These are phyloP conservation scores for Dipus sagitta DNA, from an alignment of 2,797 vertebrate species.

Conservation along the genomic window DNA sequence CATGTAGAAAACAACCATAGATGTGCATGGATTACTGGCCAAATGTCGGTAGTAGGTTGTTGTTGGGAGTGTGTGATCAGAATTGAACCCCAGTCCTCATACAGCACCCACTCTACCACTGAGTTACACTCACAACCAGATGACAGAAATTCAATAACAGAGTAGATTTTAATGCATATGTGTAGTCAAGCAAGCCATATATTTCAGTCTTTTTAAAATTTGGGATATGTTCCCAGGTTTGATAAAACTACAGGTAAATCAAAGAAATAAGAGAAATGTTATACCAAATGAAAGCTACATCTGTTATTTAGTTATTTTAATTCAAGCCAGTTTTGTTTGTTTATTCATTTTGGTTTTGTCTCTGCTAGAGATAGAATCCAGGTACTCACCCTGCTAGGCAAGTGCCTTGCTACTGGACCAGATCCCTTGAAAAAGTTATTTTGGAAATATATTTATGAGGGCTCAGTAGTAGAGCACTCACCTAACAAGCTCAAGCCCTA, in stretches of 20 bases:
- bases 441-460: too few species aligned
- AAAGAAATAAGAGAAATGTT: background rate
- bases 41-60: background rate
- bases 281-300: background rate
- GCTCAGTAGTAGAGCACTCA: too few species aligned
- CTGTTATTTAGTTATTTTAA: background rate
- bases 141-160: background rate
- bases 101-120: background rate
- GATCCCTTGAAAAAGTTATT: too few species aligned
- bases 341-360: too few species aligned
- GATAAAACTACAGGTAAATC: background rate
- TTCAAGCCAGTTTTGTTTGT: background rate
- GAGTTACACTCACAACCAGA: too few species aligned
- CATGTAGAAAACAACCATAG: constrained; percentile 24
- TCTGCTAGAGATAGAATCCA: too few species aligned
- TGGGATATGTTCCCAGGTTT: background rate
- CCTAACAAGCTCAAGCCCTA: too few species aligned
- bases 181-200: background rate
- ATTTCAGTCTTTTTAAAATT: background rate
- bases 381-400: too few species aligned
- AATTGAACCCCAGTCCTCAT: background rate
- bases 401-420: too few species aligned
- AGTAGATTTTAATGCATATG: background rate
- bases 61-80: background rate
- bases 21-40: background rate